Evolutionary conservation across 2,113 vertebrate genomes (phyloP).

Genomic region (Lagopus muta): DNA sequence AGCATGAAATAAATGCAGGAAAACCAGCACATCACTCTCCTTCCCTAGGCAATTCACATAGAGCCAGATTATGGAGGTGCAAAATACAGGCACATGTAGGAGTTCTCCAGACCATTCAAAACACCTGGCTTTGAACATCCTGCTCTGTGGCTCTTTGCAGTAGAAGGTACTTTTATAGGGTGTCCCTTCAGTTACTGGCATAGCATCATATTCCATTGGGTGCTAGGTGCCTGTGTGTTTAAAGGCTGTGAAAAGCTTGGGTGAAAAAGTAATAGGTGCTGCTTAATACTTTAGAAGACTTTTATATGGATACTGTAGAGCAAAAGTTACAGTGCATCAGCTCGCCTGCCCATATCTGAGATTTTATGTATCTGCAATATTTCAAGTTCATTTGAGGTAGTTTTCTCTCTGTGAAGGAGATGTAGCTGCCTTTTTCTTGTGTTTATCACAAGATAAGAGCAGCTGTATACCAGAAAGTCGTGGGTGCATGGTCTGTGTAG

Average conservation of each 20-base stretch:
- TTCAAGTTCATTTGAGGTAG: slow-evolving; percentile 6
- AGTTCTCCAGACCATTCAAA: not conserved
- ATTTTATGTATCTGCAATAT: not conserved
- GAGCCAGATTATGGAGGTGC: not conserved
- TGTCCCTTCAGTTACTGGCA: not conserved
- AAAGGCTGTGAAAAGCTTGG: not conserved
- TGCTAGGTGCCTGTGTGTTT: not conserved
- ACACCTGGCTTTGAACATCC: not conserved
- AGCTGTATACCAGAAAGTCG: slow-evolving; percentile 5
- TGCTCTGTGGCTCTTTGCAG: not conserved
- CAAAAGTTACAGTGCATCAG: not conserved
- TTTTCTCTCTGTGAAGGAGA: not conserved
- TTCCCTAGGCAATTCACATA: not conserved
- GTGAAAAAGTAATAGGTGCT: not conserved
- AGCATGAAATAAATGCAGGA: not conserved
- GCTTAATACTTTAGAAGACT: not conserved
- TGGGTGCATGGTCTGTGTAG: not conserved
- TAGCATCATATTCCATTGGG: not conserved
- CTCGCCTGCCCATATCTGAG: not conserved
- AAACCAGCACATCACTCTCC: not conserved
- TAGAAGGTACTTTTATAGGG: not conserved
- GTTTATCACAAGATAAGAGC: not conserved
- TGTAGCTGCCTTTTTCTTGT: not conserved
- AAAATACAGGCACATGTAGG: not conserved
- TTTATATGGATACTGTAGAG: not conserved